These are phyloP conservation scores for Leptopilina myrica DNA, from an alignment of 2,888 invertebrate genomes.

Conservation along the genomic window DNA sequence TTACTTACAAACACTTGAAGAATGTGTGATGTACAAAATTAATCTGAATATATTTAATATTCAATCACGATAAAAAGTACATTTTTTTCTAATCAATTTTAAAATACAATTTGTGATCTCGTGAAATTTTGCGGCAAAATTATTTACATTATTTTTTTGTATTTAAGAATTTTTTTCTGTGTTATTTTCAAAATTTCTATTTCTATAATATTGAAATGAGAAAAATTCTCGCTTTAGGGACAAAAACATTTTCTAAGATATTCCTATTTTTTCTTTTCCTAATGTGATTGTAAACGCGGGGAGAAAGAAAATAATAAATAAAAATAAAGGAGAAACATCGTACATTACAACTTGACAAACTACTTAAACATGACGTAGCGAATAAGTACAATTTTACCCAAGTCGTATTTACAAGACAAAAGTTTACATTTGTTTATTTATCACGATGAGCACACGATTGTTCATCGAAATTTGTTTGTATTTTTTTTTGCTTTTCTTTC, in stretches of 20 bases:
- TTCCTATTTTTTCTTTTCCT: too few relatives aligned
- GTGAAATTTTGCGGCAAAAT: too few relatives aligned
- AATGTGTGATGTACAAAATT: slow-evolving; percentile 1
- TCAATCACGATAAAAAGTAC: neutral
- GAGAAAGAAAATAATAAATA: neutral
- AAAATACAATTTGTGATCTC: neutral
- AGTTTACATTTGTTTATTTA: neutral
- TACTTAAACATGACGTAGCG: slow-evolving; percentile 21
- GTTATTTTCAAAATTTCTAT: too few relatives aligned
- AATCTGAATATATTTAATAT: neutral
- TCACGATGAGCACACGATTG: slow-evolving; percentile 1
- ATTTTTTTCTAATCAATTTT: neutral
- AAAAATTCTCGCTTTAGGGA: too few relatives aligned
- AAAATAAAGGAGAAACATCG: slow-evolving; percentile 33
- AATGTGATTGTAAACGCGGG: neutral
- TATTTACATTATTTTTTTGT: too few relatives aligned
- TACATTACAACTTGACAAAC: slow-evolving; percentile 24
- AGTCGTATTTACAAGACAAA: slow-evolving; percentile 30
- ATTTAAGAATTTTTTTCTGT: too few relatives aligned
- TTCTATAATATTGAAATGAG: too few relatives aligned
- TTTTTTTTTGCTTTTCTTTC: neutral
- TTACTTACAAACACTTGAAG: slow-evolving; percentile 9
- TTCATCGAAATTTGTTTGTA: neutral
- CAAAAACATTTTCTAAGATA: too few relatives aligned
- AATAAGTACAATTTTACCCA: neutral